Conservation (phyloP, 2,113 vertebrate genomes). For the Callipepla californica region DNA sequence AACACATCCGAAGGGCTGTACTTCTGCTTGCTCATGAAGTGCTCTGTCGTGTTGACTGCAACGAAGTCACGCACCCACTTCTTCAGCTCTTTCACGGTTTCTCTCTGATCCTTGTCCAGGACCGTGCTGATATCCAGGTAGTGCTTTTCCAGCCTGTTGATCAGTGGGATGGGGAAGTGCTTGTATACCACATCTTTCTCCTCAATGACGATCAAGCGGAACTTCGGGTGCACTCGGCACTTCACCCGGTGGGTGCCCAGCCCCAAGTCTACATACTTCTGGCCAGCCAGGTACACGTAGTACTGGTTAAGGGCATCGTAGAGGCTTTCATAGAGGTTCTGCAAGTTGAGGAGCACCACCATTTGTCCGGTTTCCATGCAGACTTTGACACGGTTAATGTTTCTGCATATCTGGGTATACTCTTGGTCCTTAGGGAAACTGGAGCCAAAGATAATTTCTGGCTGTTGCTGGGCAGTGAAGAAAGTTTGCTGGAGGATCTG, state of each 20-base stretch:
- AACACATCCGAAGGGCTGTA: slow-evolving; percentile 88
- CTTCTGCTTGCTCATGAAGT: slow-evolving; percentile 38
- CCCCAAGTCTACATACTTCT: slow-evolving; percentile 95
- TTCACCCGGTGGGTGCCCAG: slow-evolving; percentile 97
- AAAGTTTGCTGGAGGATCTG: slow-evolving; percentile 91
- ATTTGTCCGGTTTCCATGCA: slow-evolving; percentile 96
- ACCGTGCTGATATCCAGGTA: slow-evolving; percentile 91
- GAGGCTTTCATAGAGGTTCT: slow-evolving; percentile 96
- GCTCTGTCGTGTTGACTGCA: slow-evolving; percentile 10
- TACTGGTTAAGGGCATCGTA: slow-evolving; percentile 98
- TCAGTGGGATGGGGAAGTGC: slow-evolving; percentile 93
- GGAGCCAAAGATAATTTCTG: slow-evolving; percentile 96
- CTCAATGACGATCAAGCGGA: slow-evolving; percentile 93
- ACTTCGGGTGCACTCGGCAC: slow-evolving; percentile 91
- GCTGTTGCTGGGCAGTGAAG: slow-evolving; percentile 80
- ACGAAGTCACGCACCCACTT: slow-evolving; percentile 83
- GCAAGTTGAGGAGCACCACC: slow-evolving; percentile 93
- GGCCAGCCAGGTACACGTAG: slow-evolving; percentile 92
- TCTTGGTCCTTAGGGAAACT: slow-evolving; percentile 96
- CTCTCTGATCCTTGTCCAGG: slow-evolving; percentile 81
- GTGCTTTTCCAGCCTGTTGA: slow-evolving; percentile 98
- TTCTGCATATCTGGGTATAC: slow-evolving; percentile 94
- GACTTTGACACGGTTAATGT: slow-evolving; percentile 95
- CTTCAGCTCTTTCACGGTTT: slow-evolving; percentile 77
- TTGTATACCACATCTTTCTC: slow-evolving; percentile 92